Evolutionary conservation across 2,113 vertebrate species (phyloP).

Genomic region (Xiphophorus hellerii): DNA sequence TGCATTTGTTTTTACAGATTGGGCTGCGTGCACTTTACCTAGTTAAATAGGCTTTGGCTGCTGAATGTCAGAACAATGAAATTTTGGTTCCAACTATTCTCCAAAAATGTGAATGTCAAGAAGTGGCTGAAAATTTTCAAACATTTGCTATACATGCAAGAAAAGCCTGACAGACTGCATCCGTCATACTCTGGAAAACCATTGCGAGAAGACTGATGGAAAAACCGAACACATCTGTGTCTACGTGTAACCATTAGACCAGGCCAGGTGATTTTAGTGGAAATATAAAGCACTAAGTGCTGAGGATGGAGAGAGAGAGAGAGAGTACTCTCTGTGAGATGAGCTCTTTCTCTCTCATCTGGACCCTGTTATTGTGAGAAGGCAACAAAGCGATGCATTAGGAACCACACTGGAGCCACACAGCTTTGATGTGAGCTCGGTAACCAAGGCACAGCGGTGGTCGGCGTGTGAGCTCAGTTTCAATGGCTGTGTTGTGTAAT

Average conservation of each 20-base stretch:
- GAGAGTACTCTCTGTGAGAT: slow-evolving; percentile 69
- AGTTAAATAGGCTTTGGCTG: not conserved
- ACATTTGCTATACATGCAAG: slow-evolving; percentile 47
- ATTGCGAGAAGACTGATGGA: slow-evolving; percentile 59
- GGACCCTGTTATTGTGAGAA: slow-evolving; percentile 81
- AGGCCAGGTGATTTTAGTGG: slow-evolving; percentile 81
- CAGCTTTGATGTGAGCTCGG: slow-evolving; percentile 81
- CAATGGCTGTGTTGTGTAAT: slow-evolving; percentile 78
- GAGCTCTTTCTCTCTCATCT: slow-evolving; percentile 79
- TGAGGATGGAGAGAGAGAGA: slow-evolving; percentile 66
- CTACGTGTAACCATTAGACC: slow-evolving; percentile 68
- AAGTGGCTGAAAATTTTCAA: slow-evolving; percentile 3
- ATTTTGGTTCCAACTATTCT: not conserved
- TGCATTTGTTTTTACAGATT: not conserved
- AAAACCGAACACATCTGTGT: slow-evolving; percentile 30
- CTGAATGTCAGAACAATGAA: not conserved
- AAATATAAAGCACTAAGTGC: slow-evolving; percentile 79
- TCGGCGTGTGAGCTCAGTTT: slow-evolving; percentile 71
- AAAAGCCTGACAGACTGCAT: slow-evolving; percentile 34
- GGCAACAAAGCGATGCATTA: slow-evolving; percentile 83
- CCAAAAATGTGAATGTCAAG: slow-evolving; percentile 2
- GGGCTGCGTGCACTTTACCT: not conserved
- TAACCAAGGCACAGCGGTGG: slow-evolving; percentile 73
- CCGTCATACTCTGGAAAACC: slow-evolving; percentile 52
- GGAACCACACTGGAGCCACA: slow-evolving; percentile 71